phyloP scores from a whole-genome alignment of 2,113 vertebrate species.

The Paratilapia polleni region DNA sequence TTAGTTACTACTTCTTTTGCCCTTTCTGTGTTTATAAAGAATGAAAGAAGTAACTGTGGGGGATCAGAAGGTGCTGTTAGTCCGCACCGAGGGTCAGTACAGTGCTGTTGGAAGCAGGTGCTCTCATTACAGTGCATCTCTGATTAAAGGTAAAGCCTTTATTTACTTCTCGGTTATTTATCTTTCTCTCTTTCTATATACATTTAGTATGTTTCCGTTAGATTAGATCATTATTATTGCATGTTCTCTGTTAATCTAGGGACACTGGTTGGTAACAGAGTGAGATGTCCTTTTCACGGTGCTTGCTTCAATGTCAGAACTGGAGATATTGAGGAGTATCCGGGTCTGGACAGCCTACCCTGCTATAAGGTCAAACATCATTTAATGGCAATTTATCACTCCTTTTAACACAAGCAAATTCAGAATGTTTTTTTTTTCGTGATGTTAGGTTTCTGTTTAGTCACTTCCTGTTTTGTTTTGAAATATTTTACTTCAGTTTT shows the following conservation, averaged over 20 bases:
- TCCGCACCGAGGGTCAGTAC: slow-evolving; percentile 79
- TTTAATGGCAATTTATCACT: neutral
- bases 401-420: neutral
- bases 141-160: slow-evolving; percentile 84
- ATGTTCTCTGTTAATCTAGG: slow-evolving; percentile 70
- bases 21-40: slow-evolving; percentile 66
- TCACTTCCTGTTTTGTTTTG: neutral
- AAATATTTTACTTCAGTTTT: rapidly evolving
- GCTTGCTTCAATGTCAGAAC: slow-evolving; percentile 88
- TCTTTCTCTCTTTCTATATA: neutral
- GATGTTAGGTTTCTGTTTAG: neutral
- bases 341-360: slow-evolving; percentile 84
- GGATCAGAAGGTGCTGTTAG: slow-evolving; percentile 81
- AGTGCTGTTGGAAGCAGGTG: slow-evolving; percentile 86
- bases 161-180: neutral
- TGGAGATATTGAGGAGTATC: slow-evolving; percentile 91
- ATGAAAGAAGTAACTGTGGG: slow-evolving; percentile 84
- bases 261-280: slow-evolving; percentile 77
- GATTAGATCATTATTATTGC: neutral
- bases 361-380: slow-evolving; percentile 73
- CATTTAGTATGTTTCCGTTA: neutral
- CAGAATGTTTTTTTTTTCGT: neutral
- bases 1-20: neutral
- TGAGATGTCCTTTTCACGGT: slow-evolving; percentile 89
- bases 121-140: slow-evolving; percentile 84